Conservation (phyloP, 2,888 invertebrate genomes). For the Chrysomela aeneicollis region DNA sequence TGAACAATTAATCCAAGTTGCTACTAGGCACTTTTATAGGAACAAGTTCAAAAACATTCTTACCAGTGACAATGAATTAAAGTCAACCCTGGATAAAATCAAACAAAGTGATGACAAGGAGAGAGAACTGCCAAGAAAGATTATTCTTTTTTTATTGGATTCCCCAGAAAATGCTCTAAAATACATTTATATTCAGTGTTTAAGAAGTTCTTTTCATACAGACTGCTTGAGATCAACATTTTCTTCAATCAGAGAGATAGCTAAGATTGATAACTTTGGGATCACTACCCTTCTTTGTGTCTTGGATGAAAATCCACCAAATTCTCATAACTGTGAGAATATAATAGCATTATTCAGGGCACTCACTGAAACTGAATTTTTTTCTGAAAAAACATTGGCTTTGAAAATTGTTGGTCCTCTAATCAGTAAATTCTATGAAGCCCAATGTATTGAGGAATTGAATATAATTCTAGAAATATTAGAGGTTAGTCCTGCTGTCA, state of each 20-base stretch:
- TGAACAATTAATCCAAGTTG: conserved; percentile 43
- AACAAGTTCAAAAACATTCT: conserved; percentile 46
- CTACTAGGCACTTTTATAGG: conserved; percentile 49
- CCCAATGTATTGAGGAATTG: conserved; percentile 27
- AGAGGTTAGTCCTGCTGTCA: conserved; percentile 28
- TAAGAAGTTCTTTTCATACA: conserved; percentile 49
- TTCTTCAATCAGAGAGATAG: conserved; percentile 40
- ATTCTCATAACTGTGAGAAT: conserved; percentile 44
- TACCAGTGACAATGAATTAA: conserved; percentile 41
- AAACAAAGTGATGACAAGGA: conserved; percentile 38
- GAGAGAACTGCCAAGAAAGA: conserved; percentile 44
- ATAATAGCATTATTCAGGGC: conserved; percentile 48
- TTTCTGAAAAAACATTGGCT: conserved; percentile 37
- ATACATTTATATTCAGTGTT: conserved; percentile 49
- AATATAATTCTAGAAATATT: conserved; percentile 32
- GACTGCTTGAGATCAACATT: conserved; percentile 43
- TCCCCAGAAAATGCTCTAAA: conserved; percentile 49
- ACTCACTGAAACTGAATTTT: conserved; percentile 45
- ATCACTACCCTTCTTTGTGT: conserved; percentile 43
- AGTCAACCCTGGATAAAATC: conserved; percentile 50
- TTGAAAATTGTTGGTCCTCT: conserved; percentile 34
- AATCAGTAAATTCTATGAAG: conserved; percentile 23
- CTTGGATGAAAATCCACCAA: conserved; percentile 39
- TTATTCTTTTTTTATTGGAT: conserved; percentile 53
- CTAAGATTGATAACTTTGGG: conserved; percentile 47